Conservation (phyloP, 2,113 vertebrate genomes). For the Theristicus caerulescens region DNA sequence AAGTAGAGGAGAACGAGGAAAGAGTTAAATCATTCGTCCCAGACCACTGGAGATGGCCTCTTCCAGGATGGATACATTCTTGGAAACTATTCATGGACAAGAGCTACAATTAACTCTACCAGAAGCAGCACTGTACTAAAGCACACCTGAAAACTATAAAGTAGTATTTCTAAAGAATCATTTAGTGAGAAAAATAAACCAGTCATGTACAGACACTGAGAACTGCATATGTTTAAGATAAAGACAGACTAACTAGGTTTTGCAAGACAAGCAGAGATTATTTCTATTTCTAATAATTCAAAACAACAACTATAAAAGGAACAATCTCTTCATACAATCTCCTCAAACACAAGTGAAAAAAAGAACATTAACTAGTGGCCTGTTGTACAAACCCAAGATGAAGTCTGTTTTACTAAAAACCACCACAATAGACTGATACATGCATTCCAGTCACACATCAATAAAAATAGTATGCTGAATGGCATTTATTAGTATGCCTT, state of each 20-base stretch:
- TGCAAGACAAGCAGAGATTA: background rate
- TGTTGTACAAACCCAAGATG: background rate
- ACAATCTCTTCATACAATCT: background rate
- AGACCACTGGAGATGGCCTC: background rate
- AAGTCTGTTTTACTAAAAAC: background rate
- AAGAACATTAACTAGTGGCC: background rate
- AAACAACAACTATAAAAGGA: background rate
- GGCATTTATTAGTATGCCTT: background rate
- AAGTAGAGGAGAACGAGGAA: background rate
- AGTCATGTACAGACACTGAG: background rate
- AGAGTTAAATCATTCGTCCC: background rate
- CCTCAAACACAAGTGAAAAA: background rate
- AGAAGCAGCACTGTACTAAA: background rate
- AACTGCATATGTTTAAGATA: background rate
- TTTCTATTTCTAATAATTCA: background rate
- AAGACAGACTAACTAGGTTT: background rate
- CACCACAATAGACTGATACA: fast-evolving
- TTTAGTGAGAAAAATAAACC: background rate
- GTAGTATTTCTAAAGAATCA: background rate
- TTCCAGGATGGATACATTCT: background rate
- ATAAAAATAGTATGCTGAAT: background rate
- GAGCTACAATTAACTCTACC: background rate
- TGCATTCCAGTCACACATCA: background rate
- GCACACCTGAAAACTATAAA: background rate
- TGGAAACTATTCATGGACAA: background rate